These are phyloP conservation scores for Ridgeia piscesae DNA, from an alignment of 1,140 invertebrate species.

Conservation along the genomic window DNA sequence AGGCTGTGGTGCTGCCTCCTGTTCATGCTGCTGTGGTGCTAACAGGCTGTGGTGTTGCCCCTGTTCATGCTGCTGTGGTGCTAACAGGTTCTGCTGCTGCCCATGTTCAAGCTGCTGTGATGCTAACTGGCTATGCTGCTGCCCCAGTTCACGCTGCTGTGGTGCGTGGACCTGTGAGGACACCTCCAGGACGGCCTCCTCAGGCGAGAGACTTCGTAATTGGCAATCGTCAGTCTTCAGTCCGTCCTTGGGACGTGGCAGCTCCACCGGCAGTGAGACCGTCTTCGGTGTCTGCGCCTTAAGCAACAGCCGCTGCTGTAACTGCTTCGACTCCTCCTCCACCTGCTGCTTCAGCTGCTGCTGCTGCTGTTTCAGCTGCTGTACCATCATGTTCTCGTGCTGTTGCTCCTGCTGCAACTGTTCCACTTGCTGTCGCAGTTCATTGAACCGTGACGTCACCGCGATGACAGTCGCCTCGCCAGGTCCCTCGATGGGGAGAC, in stretches of 20 bases:
- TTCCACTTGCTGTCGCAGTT: not conserved
- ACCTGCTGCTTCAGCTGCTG: not conserved
- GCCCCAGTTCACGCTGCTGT: not conserved
- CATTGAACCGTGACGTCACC: not conserved
- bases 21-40: not conserved
- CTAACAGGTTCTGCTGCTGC: not conserved
- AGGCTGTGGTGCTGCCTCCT: not conserved
- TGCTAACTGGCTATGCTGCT: not conserved
- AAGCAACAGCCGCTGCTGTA: not conserved
- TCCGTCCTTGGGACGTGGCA: not conserved
- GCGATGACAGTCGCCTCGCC: not conserved
- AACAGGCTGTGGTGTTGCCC: not conserved
- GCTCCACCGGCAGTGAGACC: not conserved
- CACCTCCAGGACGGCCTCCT: not conserved
- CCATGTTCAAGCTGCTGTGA: not conserved
- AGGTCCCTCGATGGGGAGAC: not conserved
- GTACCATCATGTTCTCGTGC: not conserved
- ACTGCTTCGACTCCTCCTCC: no score
- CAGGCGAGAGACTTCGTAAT: not conserved
- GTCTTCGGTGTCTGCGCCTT: not conserved
- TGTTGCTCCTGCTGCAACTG: not conserved
- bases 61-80: not conserved
- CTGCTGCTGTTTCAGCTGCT: not conserved
- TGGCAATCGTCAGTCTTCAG: not conserved
- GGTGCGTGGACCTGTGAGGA: not conserved